Evolutionary conservation across 37 sponge, comb jelly and placozoan genomes (phyloP).

Genomic region (Theonella swinhoei): DNA sequence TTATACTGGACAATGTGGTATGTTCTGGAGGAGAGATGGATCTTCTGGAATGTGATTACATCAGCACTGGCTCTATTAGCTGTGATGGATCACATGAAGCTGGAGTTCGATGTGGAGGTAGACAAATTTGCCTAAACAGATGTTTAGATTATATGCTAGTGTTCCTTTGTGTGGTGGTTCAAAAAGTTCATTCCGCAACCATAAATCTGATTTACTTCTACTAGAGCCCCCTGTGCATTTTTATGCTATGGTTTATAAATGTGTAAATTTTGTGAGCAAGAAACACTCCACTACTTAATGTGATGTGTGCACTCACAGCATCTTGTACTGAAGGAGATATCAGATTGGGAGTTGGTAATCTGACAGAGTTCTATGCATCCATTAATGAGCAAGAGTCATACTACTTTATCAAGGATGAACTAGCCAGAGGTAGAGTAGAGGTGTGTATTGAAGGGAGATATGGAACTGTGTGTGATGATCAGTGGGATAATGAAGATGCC

Average conservation of each 20-base stretch:
- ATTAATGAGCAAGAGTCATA: background rate
- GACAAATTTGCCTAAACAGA: background rate
- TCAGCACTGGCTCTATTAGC: background rate
- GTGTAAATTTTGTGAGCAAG: too few species aligned
- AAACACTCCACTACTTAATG: too few species aligned
- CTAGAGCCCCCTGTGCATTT: too few species aligned
- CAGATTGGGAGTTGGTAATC: background rate
- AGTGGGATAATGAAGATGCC: slow-evolving; percentile 34
- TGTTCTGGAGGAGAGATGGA: slow-evolving; percentile 11
- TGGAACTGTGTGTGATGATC: slow-evolving; percentile 27
- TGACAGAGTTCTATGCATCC: background rate
- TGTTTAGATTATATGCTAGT: background rate
- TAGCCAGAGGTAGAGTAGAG: slow-evolving; percentile 43
- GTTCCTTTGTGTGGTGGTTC: too few species aligned
- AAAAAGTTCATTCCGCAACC: too few species aligned
- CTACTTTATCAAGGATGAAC: slow-evolving; percentile 4
- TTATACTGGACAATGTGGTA: background rate
- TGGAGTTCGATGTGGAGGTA: slow-evolving; percentile 18
- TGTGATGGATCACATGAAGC: slow-evolving; percentile 16
- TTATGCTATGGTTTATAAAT: too few species aligned
- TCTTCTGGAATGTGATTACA: background rate
- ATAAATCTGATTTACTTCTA: too few species aligned
- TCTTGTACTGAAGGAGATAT: slow-evolving; percentile 8
- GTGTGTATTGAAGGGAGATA: slow-evolving; percentile 22
- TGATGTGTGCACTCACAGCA: too few species aligned